Evolutionary conservation across 2,113 vertebrate species (phyloP).

Genomic region (Antechinus flavipes): DNA sequence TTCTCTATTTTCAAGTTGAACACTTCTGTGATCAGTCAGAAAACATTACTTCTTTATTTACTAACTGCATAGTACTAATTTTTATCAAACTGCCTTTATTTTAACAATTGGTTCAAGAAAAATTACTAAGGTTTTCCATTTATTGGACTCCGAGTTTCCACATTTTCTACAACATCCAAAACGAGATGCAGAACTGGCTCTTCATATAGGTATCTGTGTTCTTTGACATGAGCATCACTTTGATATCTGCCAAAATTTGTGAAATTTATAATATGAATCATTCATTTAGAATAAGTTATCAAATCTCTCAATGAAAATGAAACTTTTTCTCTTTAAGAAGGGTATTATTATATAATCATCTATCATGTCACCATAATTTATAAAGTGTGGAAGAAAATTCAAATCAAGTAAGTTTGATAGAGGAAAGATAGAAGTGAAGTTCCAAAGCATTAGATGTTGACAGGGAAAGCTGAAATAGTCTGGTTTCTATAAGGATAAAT

Average conservation of each 20-base stretch:
- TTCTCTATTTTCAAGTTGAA: no score
- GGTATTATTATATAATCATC: not conserved
- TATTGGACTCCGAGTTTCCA: not conserved
- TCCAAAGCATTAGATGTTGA: not conserved
- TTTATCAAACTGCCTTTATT: not conserved
- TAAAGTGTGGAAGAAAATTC: not conserved
- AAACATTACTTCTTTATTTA: no score
- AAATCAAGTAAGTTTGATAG: not conserved
- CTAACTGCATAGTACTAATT: not conserved
- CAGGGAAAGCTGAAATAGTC: not conserved
- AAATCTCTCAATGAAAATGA: not conserved
- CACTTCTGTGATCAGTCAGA: no score
- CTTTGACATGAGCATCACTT: not conserved
- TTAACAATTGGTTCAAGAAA: not conserved
- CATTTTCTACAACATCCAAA: not conserved
- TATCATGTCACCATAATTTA: not conserved
- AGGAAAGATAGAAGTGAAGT: not conserved
- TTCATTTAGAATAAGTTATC: not conserved
- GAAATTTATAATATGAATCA: not conserved
- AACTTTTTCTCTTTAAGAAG: not conserved
- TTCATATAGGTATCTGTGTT: not conserved
- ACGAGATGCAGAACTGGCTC: not conserved
- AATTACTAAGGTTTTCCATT: not conserved
- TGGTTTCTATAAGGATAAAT: not conserved
- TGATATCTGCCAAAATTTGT: not conserved